Percentiles rank a stretch among this genome's conserved stretches.
phyloP scores from a whole-genome alignment of 2,797 vertebrate species.

The Crocidura indochinensis region DNA sequence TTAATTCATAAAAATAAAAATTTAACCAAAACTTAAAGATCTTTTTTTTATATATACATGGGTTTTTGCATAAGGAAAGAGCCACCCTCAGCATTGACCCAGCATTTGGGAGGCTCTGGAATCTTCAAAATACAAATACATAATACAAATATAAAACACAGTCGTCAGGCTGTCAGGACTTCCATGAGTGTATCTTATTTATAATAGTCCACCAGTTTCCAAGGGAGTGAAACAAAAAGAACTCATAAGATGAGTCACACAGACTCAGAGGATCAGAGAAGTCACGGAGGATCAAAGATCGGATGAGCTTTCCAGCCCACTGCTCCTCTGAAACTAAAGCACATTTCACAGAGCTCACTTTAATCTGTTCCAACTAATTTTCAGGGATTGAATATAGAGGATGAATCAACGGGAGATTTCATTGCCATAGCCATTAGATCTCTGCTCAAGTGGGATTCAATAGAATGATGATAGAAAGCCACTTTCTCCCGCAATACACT shows the following conservation, averaged over 20 bases:
- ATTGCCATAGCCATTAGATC: slow-evolving; percentile 67
- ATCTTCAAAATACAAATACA: slow-evolving; percentile 7
- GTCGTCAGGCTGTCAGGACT: background rate
- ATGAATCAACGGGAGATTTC: slow-evolving; percentile 69
- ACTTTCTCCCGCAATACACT: slow-evolving; percentile 58
- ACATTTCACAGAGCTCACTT: slow-evolving; percentile 59
- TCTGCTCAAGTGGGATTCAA: slow-evolving; percentile 49
- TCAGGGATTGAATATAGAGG: slow-evolving; percentile 56
- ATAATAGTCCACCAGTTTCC: slow-evolving; percentile 68
- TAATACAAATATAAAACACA: no score
- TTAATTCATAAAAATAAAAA: slow-evolving; percentile 3
- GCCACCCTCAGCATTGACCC: background rate
- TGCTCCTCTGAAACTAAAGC: slow-evolving; percentile 14
- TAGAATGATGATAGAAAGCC: background rate
- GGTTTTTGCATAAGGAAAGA: background rate
- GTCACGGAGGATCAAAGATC: slow-evolving; percentile 75
- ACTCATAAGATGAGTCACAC: slow-evolving; percentile 71
- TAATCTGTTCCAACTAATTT: slow-evolving; percentile 75
- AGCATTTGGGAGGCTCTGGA: background rate
- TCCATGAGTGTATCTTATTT: slow-evolving; percentile 61
- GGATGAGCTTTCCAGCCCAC: slow-evolving; percentile 68
- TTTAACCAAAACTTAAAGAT: background rate
- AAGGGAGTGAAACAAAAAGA: slow-evolving; percentile 71
- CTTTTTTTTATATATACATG: slow-evolving; percentile 7
- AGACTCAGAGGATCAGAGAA: slow-evolving; percentile 68